A percentile compares a stretch with the other conserved stretches of the same genome.
phyloP scores from a whole-genome alignment of 2,797 vertebrate species.

The Parotocinclus haroldoi region DNA sequence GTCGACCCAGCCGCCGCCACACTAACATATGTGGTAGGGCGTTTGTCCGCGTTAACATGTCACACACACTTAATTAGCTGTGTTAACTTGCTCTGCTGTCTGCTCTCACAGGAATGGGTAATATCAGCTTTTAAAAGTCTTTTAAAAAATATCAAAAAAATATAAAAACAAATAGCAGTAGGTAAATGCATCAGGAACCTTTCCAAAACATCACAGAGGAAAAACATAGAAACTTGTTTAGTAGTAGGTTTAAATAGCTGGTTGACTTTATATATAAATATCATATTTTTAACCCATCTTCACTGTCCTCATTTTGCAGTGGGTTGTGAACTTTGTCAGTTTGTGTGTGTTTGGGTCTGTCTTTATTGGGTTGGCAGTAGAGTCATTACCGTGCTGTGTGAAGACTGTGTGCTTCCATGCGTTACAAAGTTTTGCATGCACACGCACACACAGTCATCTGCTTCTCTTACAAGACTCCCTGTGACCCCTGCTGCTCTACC shows the following conservation, averaged over 20 bases:
- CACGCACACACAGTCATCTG: conserved; percentile 39
- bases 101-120: conserved; percentile 69
- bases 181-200: conserved; percentile 8
- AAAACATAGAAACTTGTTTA: conserved; percentile 5
- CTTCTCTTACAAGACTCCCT: conserved; percentile 69
- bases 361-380: conserved; percentile 66
- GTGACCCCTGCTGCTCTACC: conserved; percentile 80
- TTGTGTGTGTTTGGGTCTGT: conserved; percentile 58
- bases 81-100: conserved; percentile 77
- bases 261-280: conserved; percentile 3
- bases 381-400: conserved; percentile 70
- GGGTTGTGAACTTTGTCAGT: background rate
- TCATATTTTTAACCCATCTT: background rate
- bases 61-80: conserved; percentile 77
- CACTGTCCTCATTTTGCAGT: conserved; percentile 11
- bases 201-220: conserved; percentile 2
- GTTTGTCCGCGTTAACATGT: conserved; percentile 78
- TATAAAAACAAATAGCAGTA: conserved; percentile 9
- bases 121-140: conserved; percentile 17
- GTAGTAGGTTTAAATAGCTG: background rate
- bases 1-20: conserved; percentile 74
- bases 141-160: conserved; percentile 11
- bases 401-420: conserved; percentile 68
- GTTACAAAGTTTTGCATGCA: conserved; percentile 54
- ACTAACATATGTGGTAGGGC: conserved; percentile 79